These are phyloP conservation scores for Arctia plantaginis DNA, from an alignment of 2,888 invertebrate genomes.

Conservation along the genomic window DNA sequence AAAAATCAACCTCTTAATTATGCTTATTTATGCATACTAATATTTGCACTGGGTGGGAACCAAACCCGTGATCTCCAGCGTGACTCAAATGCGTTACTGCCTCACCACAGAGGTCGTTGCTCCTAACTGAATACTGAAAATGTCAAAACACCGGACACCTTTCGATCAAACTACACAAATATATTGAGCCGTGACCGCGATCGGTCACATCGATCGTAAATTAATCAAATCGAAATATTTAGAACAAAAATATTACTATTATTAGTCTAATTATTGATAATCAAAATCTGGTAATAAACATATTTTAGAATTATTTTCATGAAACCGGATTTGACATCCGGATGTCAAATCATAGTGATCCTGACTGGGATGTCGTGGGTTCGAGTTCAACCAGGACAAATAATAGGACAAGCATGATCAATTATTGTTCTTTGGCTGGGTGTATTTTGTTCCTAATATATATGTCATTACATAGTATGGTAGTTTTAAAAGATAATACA, in stretches of 20 bases:
- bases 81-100: not conserved
- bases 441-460: no score
- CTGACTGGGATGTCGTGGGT: no score
- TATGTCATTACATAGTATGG: no score
- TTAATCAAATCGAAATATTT: not conserved
- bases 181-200: not conserved
- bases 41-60: not conserved
- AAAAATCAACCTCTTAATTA: no score
- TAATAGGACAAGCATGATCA: no score
- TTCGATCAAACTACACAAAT: not conserved
- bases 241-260: not conserved
- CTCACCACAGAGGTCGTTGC: not conserved
- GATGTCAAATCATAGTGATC: no score
- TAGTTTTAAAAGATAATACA: no score
- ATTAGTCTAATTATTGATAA: not conserved
- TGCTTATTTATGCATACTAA: not conserved
- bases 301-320: no score
- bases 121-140: not conserved
- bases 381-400: no score
- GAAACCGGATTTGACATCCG: no score
- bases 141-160: not conserved
- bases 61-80: not conserved
- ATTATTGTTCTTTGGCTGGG: no score
- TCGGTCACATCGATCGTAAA: not conserved
- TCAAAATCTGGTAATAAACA: not conserved